A percentile compares a stretch with the other conserved stretches of the same genome.
Evolutionary conservation across 2,797 vertebrate species (phyloP).

Genomic region (Leptodactylus fallax): DNA sequence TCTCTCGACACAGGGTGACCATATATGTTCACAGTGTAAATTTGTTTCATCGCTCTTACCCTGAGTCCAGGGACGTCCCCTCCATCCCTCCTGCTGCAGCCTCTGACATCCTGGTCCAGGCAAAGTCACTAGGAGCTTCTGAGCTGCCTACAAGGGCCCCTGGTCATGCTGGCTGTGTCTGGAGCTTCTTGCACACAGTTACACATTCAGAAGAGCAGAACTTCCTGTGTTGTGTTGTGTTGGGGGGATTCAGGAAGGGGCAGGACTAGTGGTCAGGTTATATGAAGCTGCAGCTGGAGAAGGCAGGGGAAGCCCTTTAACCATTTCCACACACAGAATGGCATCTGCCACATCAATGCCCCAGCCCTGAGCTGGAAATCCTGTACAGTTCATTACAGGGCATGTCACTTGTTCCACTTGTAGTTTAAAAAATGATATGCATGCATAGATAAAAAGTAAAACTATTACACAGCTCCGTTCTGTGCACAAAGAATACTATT

Average conservation of each 20-base stretch:
- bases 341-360: neutral
- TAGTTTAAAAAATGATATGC: too few species aligned
- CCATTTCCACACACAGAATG: neutral
- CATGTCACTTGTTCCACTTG: too few species aligned
- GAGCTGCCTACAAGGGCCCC: slow-evolving; percentile 6
- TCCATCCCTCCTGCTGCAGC: slow-evolving; percentile 6
- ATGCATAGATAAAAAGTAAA: too few species aligned
- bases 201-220: slow-evolving; percentile 38
- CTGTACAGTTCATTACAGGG: neutral
- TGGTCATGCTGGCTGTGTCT: neutral
- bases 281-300: slow-evolving; percentile 12
- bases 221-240: slow-evolving; percentile 79
- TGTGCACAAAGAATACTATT: too few species aligned
- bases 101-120: neutral
- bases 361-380: neutral
- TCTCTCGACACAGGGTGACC: neutral
- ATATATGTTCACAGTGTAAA: neutral
- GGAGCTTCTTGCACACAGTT: neutral
- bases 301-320: slow-evolving; percentile 40
- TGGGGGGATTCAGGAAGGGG: slow-evolving; percentile 85
- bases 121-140: neutral
- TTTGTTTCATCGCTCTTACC: slow-evolving; percentile 19
- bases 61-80: slow-evolving; percentile 1
- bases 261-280: slow-evolving; percentile 80
- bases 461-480: too few species aligned